Evolutionary conservation across 2,113 vertebrate genomes (phyloP).

Genomic region (Piprites chloris): DNA sequence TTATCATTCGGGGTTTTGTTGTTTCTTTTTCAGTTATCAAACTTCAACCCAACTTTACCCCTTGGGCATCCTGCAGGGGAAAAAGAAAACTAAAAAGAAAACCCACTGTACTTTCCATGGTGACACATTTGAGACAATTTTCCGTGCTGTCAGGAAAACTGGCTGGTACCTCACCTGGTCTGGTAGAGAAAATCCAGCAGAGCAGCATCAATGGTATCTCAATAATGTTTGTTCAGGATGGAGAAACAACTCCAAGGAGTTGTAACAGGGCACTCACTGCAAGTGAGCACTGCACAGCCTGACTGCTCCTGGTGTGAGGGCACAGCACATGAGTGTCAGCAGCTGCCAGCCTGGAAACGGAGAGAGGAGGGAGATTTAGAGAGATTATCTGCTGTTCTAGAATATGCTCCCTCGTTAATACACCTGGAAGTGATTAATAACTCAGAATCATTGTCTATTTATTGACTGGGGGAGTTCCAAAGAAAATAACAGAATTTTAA

Average conservation of each 20-base stretch:
- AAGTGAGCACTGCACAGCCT: neutral
- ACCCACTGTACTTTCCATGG: neutral
- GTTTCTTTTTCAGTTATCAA: neutral
- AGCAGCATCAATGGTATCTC: neutral
- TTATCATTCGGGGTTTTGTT: neutral
- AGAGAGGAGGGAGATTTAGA: neutral
- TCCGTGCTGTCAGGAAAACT: neutral
- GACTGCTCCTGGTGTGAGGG: rapidly evolving
- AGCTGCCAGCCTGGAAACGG: neutral
- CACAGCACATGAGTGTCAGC: rapidly evolving
- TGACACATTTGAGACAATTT: neutral
- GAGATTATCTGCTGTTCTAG: neutral
- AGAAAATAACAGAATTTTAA: neutral
- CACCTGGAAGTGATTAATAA: neutral
- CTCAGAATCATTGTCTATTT: neutral
- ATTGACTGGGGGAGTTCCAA: neutral
- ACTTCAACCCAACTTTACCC: neutral
- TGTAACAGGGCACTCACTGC: neutral
- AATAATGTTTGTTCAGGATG: neutral
- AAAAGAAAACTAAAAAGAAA: neutral
- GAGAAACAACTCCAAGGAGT: neutral
- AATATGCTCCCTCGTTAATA: neutral
- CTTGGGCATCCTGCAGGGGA: neutral
- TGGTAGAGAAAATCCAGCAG: neutral
- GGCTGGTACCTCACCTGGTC: neutral